Base-by-base conservation (phyloP, 2,797 vertebrate genomes). In the Champsocephalus esox region DNA sequence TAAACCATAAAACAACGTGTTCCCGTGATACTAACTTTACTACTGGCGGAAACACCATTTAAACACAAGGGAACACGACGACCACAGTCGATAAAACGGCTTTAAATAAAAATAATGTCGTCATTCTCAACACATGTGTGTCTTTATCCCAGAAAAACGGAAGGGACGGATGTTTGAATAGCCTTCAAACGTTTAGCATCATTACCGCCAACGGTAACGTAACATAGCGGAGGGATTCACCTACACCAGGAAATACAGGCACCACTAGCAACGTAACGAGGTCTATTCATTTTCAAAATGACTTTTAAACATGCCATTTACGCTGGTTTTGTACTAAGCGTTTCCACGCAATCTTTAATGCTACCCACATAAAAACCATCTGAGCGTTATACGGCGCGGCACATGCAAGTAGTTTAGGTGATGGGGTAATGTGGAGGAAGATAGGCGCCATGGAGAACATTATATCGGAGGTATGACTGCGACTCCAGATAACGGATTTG, bases 381-480 rank as follows among this genome's bases (percentile, higher is more conserved):
- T 21, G 48, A 9, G 32, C 12, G 50, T 21, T 73, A 24, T 28
- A 12, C 54, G 5, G 57, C 48, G 67, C 50, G 67, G 59, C 50
- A 60, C 70, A 12, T 28, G 63, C 61, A 57, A 59, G 84, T 71
- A 59, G 75, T 52, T 66, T 13, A 82, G 73, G 86, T 89, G 88
- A 90, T 87, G 79, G 81, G 88, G 82, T 88, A 87, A 66, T 56
- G 70, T 76, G 86, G 88, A 60, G 57, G 82, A 57, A 80, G 83
- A 84, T 32, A 84, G 90, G 75, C 89, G 92, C 90, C 90, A 90
- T 90, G 82, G 79, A 90, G 62, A 77, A 58, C 28, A 41, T 41
- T 12, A 56, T 44, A 56, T n/a, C 75, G 77, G 73, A 78, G 80
- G 82, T 71, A 86, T 64, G 77, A 59, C 50, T 66, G 16, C 56